Conservation (phyloP, 2,797 vertebrate genomes). For the Chloroceryle amazona region DNA sequence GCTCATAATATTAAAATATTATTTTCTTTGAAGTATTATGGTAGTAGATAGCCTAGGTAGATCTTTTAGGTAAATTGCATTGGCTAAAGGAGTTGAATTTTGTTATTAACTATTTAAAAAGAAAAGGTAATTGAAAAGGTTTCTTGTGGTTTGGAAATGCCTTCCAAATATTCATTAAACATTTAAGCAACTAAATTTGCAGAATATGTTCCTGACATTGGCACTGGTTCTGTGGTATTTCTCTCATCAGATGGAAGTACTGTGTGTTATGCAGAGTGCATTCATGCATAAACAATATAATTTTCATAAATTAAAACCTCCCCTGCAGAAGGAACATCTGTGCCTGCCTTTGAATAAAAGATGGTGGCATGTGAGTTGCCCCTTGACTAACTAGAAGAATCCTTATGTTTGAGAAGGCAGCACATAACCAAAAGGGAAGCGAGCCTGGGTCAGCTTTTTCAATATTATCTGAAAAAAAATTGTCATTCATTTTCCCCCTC, state of each 20-base stretch:
- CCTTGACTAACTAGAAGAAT: slow-evolving; percentile 85
- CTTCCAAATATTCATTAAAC: slow-evolving; percentile 88
- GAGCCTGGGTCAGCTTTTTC: neutral
- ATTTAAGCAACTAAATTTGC: slow-evolving; percentile 86
- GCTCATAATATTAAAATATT: slow-evolving; percentile 41
- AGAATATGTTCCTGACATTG: slow-evolving; percentile 87
- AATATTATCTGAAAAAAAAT: neutral
- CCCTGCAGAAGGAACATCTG: slow-evolving; percentile 96
- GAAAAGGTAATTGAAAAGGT: slow-evolving; percentile 74
- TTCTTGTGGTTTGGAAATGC: slow-evolving; percentile 79
- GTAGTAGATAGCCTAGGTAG: neutral
- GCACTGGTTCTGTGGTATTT: slow-evolving; percentile 84
- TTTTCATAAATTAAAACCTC: slow-evolving; percentile 98
- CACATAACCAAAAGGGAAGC: neutral
- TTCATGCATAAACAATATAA: slow-evolving; percentile 95
- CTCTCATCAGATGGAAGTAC: slow-evolving; percentile 87
- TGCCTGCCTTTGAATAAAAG: slow-evolving; percentile 91
- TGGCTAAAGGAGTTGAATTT: slow-evolving; percentile 39
- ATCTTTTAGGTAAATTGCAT: slow-evolving; percentile 21
- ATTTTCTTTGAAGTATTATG: slow-evolving; percentile 11
- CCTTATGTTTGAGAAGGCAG: slow-evolving; percentile 66
- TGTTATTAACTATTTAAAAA: slow-evolving; percentile 52
- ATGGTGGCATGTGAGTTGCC: slow-evolving; percentile 87
- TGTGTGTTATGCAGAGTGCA: slow-evolving; percentile 87
- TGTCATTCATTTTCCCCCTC: neutral